phyloP scores from a whole-genome alignment of 2,888 invertebrate species.

The Andrena dorsata region DNA sequence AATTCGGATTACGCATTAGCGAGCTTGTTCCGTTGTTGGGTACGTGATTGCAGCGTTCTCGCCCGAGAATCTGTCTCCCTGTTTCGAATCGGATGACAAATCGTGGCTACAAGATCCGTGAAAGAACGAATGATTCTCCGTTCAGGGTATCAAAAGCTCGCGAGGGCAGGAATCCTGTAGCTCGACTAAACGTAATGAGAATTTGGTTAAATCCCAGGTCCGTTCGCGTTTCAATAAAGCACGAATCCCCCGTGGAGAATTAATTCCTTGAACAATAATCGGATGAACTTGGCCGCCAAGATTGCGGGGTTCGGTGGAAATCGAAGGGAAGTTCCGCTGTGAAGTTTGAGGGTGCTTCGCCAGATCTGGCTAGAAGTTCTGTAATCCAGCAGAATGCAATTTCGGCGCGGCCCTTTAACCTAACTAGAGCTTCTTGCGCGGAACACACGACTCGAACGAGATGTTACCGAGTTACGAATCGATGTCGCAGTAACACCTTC shows the following conservation, averaged over 20 bases:
- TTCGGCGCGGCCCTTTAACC: constrained; percentile 6
- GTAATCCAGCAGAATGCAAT: constrained; percentile 62
- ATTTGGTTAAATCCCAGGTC: constrained; percentile 37
- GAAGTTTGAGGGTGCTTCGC: constrained; percentile 40
- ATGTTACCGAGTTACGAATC: not conserved
- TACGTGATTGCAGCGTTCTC: not conserved
- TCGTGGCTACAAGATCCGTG: too few species aligned
- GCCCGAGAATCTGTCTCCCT: not conserved
- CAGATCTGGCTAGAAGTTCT: constrained; percentile 42
- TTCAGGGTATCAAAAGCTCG: too few species aligned
- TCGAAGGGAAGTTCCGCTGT: constrained; percentile 36
- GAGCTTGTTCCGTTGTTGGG: constrained; percentile 34
- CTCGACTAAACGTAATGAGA: constrained; percentile 19
- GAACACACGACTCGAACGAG: constrained; percentile 15
- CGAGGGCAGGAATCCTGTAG: not conserved
- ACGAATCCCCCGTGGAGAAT: constrained; percentile 28
- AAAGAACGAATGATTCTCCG: too few species aligned
- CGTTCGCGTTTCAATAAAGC: constrained; percentile 41
- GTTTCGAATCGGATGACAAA: not conserved
- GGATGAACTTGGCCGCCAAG: constrained; percentile 53
- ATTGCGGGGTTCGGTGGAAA: not conserved
- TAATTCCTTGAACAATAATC: constrained; percentile 70
- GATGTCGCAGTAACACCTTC: not conserved
- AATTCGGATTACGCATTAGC: constrained; percentile 67
- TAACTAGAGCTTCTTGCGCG: constrained; percentile 12